phyloP scores from a whole-genome alignment of 2,113 vertebrate species.

The Aegotheles bennettii region DNA sequence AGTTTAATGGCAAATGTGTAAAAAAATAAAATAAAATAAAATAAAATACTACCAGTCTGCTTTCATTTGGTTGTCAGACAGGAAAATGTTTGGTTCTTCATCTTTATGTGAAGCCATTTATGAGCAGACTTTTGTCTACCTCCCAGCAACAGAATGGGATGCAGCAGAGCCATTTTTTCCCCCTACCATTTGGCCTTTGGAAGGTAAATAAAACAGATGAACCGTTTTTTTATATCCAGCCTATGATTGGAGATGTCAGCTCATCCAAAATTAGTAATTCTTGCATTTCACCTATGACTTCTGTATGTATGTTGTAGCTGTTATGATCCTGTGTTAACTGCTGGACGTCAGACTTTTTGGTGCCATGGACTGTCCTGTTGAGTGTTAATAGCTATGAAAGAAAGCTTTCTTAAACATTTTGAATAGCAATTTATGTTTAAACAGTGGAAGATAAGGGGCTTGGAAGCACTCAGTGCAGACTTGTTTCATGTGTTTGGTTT shows the following conservation, averaged over 20 bases:
- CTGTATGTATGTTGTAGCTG: neutral
- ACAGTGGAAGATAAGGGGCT: rapidly evolving
- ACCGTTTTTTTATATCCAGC: neutral
- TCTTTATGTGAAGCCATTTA: neutral
- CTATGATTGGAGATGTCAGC: neutral
- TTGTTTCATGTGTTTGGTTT: neutral
- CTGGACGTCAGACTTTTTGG: neutral
- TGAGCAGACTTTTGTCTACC: neutral
- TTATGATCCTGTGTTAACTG: neutral
- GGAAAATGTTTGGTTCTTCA: neutral
- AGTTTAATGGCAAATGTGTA: neutral
- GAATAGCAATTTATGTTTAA: neutral
- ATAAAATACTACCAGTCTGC: neutral
- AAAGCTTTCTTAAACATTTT: neutral
- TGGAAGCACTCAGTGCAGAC: neutral
- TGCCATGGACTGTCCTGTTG: neutral
- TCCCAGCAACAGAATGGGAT: neutral
- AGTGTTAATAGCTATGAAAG: neutral
- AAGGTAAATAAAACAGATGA: neutral
- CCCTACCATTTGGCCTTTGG: neutral
- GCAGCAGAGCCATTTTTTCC: neutral
- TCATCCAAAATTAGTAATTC: neutral
- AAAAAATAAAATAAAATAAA: neutral
- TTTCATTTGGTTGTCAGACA: neutral
- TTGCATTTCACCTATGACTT: neutral